Percentiles rank a stretch among this genome's conserved stretches.
These are phyloP conservation scores for Phrynocephalus vlangalii DNA, from an alignment of 2,797 vertebrate species.

Conservation along the genomic window DNA sequence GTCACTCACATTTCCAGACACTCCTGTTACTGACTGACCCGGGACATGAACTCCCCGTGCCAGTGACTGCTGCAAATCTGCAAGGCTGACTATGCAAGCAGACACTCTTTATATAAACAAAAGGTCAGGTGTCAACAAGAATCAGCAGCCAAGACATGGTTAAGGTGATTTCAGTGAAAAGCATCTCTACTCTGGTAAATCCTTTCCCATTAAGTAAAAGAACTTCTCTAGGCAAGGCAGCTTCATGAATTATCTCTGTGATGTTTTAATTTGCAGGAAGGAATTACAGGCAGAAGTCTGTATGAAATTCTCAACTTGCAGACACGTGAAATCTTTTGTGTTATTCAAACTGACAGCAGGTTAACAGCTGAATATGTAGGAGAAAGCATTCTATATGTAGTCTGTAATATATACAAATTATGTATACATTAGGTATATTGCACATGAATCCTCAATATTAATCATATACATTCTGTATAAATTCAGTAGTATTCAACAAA, in stretches of 20 bases:
- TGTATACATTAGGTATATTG: too few relatives aligned
- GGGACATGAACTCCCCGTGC: slow-evolving; percentile 31
- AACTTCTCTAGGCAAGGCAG: background rate
- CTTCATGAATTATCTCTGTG: background rate
- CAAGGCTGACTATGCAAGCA: slow-evolving; percentile 35
- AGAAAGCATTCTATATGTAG: background rate
- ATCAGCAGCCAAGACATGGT: slow-evolving; percentile 2
- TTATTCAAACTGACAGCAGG: background rate
- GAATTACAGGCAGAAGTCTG: background rate
- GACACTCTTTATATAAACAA: slow-evolving; percentile 5
- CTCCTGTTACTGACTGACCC: slow-evolving; percentile 52
- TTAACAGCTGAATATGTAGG: background rate
- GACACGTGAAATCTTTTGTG: background rate
- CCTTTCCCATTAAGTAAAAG: background rate
- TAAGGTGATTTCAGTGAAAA: slow-evolving; percentile 1
- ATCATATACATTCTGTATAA: background rate
- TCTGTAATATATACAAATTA: background rate
- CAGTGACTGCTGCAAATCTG: slow-evolving; percentile 50
- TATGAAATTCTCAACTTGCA: background rate
- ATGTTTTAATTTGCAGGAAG: slow-evolving; percentile 1
- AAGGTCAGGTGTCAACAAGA: background rate
- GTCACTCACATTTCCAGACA: slow-evolving; percentile 58
- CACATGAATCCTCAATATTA: too few relatives aligned
- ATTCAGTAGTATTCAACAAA: too few relatives aligned
- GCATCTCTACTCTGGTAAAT: slow-evolving; percentile 11